These are phyloP conservation scores for Meandrina meandrites DNA, from an alignment of 92 coral and sea anemone genomes.

Conservation along the genomic window DNA sequence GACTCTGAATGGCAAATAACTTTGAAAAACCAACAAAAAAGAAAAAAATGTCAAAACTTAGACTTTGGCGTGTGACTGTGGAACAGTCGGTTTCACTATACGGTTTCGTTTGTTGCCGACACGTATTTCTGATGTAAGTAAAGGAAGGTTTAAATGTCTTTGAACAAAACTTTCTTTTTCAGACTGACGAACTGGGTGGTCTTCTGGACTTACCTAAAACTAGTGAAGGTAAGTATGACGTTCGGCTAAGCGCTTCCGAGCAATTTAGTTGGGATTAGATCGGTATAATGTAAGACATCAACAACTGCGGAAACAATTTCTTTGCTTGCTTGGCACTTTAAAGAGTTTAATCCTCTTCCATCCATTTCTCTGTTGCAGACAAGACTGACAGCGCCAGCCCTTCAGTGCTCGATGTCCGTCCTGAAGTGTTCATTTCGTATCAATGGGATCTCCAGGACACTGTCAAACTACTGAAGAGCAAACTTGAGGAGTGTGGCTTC, in stretches of 20 bases:
- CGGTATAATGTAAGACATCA: not conserved
- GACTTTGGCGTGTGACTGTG: no score
- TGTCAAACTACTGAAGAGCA: slow-evolving; percentile 53
- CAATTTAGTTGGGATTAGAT: no score
- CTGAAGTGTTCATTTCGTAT: slow-evolving; percentile 83
- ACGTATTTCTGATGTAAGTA: not conserved
- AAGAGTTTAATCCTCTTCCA: not conserved
- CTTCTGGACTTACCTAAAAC: not conserved
- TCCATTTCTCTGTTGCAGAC: not conserved
- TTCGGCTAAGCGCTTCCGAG: not conserved
- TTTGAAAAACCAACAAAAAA: not conserved
- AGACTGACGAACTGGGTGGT: slow-evolving; percentile 17
- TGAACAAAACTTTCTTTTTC: not conserved
- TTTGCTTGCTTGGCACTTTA: no score
- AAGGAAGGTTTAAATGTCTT: not conserved
- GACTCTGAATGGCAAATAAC: not conserved
- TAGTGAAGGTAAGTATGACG: slow-evolving; percentile 1
- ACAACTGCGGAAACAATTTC: no score
- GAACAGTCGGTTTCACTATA: no score
- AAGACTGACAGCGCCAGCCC: not conserved
- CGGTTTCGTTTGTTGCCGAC: not conserved
- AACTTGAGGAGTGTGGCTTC: slow-evolving; percentile 70
- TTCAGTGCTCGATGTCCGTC: slow-evolving; percentile 12
- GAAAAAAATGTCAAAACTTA: not conserved
- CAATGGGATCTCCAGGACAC: slow-evolving; percentile 90